Evolutionary conservation across 2,113 vertebrate genomes (phyloP).

Genomic region (Nipponia nippon): DNA sequence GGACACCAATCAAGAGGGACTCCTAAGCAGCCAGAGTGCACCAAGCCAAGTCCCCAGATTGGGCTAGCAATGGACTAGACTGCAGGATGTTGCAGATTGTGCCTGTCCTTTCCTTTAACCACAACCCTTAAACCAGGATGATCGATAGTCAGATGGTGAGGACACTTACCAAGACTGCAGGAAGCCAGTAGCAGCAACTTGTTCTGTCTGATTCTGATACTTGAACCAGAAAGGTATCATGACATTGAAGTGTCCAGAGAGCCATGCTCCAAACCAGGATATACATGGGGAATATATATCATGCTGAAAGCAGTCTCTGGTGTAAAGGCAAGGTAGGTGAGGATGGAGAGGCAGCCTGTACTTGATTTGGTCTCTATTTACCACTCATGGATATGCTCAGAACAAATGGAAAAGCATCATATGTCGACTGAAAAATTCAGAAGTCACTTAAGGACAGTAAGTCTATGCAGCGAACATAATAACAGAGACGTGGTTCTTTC

Average conservation of each 20-base stretch:
- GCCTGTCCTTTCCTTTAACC: not conserved
- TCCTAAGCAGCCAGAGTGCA: not conserved
- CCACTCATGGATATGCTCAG: not conserved
- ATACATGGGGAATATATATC: accelerated
- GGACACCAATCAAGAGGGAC: not conserved
- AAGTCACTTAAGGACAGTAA: constrained; percentile 8
- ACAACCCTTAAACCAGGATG: not conserved
- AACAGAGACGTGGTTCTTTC: not conserved
- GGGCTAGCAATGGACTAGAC: not conserved
- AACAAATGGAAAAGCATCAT: not conserved
- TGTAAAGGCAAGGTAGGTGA: not conserved
- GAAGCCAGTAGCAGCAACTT: not conserved
- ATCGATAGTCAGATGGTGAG: not conserved
- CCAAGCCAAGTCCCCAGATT: accelerated
- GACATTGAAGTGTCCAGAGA: not conserved
- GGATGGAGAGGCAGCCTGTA: not conserved
- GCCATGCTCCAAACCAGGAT: no score
- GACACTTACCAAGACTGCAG: not conserved
- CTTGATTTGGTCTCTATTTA: not conserved
- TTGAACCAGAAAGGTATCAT: not conserved
- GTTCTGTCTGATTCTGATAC: not conserved
- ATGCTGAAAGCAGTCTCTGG: not conserved
- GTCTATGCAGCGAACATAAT: not conserved
- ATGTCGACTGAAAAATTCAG: not conserved
- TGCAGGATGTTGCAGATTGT: no score